phyloP scores from a whole-genome alignment of 2,888 invertebrate genomes.

The Leucozona laternaria region DNA sequence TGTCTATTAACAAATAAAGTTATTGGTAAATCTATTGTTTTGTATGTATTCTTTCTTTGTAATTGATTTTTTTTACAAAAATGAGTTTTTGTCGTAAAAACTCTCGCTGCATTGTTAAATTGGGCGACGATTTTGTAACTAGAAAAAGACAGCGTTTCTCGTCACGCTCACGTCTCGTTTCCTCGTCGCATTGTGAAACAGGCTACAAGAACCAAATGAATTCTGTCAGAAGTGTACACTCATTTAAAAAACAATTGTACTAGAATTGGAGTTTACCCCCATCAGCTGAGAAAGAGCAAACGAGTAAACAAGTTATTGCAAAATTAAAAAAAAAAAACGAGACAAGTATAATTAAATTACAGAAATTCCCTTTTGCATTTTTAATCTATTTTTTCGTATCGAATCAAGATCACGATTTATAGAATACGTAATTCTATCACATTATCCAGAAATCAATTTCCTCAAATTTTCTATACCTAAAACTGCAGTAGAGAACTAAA shows the following conservation, averaged over 20 bases:
- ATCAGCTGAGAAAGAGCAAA: conserved; percentile 3
- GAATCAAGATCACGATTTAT: neutral
- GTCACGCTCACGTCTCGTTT: no score
- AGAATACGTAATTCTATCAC: neutral
- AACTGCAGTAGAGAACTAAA: neutral
- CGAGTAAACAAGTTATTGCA: neutral
- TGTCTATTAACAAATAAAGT: no score
- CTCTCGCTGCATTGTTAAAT: no score
- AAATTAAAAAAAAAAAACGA: neutral
- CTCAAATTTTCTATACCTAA: neutral
- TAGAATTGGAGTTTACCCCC: neutral
- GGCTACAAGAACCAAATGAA: no score
- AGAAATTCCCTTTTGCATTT: neutral
- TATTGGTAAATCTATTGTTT: no score
- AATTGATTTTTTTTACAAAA: no score
- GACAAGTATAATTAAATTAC: neutral
- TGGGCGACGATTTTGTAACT: no score
- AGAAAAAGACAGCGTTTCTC: no score
- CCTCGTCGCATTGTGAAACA: no score
- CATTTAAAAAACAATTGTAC: neutral
- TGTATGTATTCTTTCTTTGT: no score
- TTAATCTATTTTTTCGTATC: neutral
- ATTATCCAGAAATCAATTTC: neutral
- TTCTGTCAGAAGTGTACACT: neutral
- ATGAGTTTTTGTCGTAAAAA: no score